These are phyloP conservation scores for Ramphastos sulfuratus DNA, from an alignment of 2,113 vertebrate genomes.

Conservation along the genomic window DNA sequence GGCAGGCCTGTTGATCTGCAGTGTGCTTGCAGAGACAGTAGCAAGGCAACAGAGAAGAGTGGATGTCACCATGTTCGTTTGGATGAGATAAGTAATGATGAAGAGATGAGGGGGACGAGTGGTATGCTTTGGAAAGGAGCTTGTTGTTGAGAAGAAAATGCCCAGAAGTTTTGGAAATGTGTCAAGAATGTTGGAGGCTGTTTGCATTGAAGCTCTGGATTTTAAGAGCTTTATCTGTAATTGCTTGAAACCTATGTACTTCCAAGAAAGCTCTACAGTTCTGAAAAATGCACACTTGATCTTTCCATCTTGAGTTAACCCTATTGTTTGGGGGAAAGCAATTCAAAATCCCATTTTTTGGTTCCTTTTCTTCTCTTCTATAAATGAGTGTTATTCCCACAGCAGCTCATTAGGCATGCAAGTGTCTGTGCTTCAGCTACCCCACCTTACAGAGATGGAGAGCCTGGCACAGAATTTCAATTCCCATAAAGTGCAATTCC, in stretches of 20 bases:
- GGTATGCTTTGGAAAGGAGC: background rate
- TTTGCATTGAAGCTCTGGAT: background rate
- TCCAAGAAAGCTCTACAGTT: background rate
- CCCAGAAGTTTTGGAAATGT: background rate
- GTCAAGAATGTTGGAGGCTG: background rate
- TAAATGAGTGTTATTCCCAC: background rate
- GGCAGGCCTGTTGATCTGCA: background rate
- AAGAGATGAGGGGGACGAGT: background rate
- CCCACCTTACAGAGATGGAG: constrained; percentile 1
- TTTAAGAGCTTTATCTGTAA: background rate
- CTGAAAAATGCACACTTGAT: background rate
- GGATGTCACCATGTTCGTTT: background rate
- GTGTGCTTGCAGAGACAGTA: background rate
- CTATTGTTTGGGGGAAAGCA: background rate
- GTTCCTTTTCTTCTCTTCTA: background rate
- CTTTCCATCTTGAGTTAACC: background rate
- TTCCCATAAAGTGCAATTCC: constrained; percentile 21
- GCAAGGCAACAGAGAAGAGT: background rate
- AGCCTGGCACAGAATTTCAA: constrained; percentile 17
- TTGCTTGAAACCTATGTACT: background rate
- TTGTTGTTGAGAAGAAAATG: background rate
- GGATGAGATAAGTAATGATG: background rate
- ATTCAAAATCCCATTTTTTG: background rate
- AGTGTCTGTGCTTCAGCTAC: constrained; percentile 9
- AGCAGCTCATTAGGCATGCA: background rate